Evolutionary conservation across 1,140 invertebrate genomes (phyloP).

Genomic region (Ceratina japonica): DNA sequence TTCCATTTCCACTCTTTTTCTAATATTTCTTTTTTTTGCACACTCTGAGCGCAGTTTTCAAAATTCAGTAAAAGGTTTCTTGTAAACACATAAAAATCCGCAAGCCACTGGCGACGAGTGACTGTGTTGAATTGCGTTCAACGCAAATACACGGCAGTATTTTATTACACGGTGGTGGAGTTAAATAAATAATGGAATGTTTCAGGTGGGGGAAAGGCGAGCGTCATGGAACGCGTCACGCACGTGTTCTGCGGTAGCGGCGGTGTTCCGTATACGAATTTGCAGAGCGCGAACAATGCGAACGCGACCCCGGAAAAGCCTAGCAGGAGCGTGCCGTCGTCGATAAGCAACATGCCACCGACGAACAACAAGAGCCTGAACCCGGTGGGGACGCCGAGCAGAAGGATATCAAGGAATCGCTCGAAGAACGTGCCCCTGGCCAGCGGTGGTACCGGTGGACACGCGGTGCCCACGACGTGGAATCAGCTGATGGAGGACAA

Average conservation of each 20-base stretch:
- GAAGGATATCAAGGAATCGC: slow-evolving; percentile 68
- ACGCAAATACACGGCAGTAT: no score
- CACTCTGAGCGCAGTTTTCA: no score
- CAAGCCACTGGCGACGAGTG: no score
- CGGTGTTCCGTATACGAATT: slow-evolving; percentile 75
- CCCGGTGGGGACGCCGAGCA: slow-evolving; percentile 59
- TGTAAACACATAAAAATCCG: no score
- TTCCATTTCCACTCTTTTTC: no score
- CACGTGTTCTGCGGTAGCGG: slow-evolving; percentile 88
- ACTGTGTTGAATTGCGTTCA: no score
- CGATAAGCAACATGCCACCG: slow-evolving; percentile 59
- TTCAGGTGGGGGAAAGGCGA: slow-evolving; percentile 80
- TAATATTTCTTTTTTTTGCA: no score
- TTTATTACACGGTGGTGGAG: not conserved
- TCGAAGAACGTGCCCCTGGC: slow-evolving; percentile 70
- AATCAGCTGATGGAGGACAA: slow-evolving; percentile 91
- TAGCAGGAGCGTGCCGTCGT: slow-evolving; percentile 72
- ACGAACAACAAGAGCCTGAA: slow-evolving; percentile 71
- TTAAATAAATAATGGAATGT: slow-evolving; percentile 18
- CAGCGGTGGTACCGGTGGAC: slow-evolving; percentile 72
- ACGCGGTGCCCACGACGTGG: slow-evolving; percentile 82
- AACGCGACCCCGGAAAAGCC: slow-evolving; percentile 80
- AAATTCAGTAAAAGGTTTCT: no score
- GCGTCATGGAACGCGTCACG: slow-evolving; percentile 91
- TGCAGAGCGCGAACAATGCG: slow-evolving; percentile 72